A percentile compares a stretch with the other conserved stretches of the same genome.
Conservation (phyloP, 2,797 vertebrate species). For the Micromesistius poutassou region DNA sequence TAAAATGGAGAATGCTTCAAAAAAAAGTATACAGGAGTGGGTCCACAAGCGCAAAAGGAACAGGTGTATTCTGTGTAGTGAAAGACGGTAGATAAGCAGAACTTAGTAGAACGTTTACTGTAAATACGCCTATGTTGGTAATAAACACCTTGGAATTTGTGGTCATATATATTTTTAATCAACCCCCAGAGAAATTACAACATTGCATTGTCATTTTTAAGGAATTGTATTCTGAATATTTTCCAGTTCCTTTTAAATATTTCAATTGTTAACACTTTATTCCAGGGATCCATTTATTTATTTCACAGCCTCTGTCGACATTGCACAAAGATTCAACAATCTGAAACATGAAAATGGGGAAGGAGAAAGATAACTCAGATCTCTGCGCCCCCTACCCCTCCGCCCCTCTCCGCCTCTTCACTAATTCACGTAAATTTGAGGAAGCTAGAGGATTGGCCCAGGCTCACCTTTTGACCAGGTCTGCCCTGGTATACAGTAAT, state of each 20-base stretch:
- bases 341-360: slow-evolving; percentile 14
- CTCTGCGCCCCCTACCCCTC: slow-evolving; percentile 25
- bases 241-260: too few species aligned
- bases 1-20: background rate
- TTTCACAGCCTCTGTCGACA: background rate
- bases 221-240: background rate
- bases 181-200: background rate
- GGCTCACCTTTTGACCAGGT: slow-evolving; percentile 65
- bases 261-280: too few species aligned
- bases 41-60: background rate
- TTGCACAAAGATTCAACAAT: background rate
- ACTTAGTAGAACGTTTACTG: background rate
- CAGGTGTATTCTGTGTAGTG: background rate
- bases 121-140: background rate
- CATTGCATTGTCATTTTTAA: background rate
- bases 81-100: background rate
- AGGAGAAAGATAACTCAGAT: slow-evolving; percentile 19
- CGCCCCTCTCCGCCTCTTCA: background rate
- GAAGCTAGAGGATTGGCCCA: slow-evolving; percentile 36
- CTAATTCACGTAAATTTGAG: slow-evolving; percentile 57
- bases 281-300: background rate
- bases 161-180: background rate
- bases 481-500: slow-evolving; percentile 63
- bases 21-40: background rate
- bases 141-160: background rate